Evolutionary conservation across 1,140 invertebrate genomes (phyloP).

Genomic region (Pachypsylla venusta): DNA sequence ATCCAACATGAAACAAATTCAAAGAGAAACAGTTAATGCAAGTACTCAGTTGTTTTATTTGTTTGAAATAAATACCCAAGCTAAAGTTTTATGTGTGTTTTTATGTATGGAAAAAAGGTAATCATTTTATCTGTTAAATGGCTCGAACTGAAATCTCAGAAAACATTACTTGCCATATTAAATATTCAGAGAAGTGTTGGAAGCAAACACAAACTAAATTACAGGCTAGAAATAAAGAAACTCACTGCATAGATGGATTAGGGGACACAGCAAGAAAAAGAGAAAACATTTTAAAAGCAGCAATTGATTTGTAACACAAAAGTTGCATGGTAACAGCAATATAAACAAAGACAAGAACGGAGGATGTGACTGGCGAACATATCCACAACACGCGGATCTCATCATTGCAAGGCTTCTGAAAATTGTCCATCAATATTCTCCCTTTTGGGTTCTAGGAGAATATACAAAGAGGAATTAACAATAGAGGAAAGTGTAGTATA

Average conservation of each 20-base stretch:
- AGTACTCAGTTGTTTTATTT: no score
- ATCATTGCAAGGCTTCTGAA: no score
- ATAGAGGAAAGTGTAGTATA: no score
- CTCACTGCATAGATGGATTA: not conserved
- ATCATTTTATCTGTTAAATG: not conserved
- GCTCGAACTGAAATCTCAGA: not conserved
- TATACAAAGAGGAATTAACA: no score
- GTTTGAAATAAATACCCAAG: not conserved
- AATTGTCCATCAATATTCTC: no score
- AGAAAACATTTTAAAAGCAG: conserved; percentile 6
- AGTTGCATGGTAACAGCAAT: conserved; percentile 4
- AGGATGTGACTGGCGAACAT: not conserved
- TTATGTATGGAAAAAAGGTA: no score
- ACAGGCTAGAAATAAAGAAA: not conserved
- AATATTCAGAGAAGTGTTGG: not conserved
- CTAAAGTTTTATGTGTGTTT: no score
- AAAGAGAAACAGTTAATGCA: no score
- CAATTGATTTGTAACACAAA: conserved; percentile 10
- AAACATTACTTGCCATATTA: not conserved
- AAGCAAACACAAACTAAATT: conserved; percentile 4
- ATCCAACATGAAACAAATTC: no score
- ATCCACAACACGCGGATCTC: no score
- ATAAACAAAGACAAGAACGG: not conserved
- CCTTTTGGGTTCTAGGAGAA: no score
- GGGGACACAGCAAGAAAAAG: not conserved